phyloP scores from a whole-genome alignment of 2,797 vertebrate genomes.

The Momotus momota region DNA sequence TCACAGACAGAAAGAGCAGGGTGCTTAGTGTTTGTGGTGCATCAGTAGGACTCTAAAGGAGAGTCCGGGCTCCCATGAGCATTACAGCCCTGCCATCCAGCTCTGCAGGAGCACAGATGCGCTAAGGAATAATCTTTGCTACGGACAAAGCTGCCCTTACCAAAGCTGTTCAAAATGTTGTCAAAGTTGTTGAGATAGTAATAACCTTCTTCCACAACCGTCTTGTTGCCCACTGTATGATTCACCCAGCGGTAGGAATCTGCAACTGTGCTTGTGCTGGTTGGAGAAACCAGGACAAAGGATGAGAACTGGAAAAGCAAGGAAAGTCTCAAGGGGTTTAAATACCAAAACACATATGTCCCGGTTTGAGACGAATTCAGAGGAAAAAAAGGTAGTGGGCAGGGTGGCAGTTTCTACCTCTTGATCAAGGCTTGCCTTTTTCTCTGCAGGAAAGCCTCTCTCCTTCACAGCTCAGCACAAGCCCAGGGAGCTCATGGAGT shows the following conservation, averaged over 20 bases:
- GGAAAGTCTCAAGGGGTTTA: not conserved
- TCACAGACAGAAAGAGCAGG: not conserved
- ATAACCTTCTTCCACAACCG: constrained; percentile 90
- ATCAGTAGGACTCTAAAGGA: not conserved
- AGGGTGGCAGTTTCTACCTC: not conserved
- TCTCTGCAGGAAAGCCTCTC: not conserved
- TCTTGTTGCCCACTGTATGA: constrained; percentile 87
- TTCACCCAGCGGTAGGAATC: constrained; percentile 91
- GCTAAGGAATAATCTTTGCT: not conserved
- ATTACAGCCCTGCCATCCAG: not conserved
- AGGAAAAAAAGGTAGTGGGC: not conserved
- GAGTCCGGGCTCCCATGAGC: not conserved
- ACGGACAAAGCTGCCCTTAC: constrained; percentile 75
- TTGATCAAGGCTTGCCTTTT: not conserved
- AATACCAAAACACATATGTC: not conserved
- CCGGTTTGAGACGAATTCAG: too few species aligned
- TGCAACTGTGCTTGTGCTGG: constrained; percentile 91
- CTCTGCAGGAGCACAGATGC: not conserved
- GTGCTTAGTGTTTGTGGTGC: not conserved
- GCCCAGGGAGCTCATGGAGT: not conserved
- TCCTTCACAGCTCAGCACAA: not conserved
- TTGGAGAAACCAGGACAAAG: not conserved
- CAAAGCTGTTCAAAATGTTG: constrained; percentile 97
- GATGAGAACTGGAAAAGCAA: not conserved
- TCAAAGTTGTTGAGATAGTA: constrained; percentile 99